Evolutionary conservation across 2,113 vertebrate species (phyloP).

Genomic region (Caracal caracal): DNA sequence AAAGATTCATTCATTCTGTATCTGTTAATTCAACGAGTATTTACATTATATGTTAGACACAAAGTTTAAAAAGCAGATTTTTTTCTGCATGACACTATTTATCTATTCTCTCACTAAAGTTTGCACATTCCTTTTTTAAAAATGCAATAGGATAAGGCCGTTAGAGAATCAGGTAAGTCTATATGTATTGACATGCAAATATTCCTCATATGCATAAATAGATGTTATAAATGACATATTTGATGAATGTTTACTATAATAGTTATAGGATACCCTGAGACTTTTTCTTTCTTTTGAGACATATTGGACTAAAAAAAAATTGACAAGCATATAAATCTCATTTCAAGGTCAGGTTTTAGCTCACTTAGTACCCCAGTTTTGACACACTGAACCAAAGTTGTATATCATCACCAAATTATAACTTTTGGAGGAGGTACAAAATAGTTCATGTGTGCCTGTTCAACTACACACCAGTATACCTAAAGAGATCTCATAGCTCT

Average conservation of each 20-base stretch:
- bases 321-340: background rate
- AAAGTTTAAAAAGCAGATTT: background rate
- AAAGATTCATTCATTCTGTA: background rate
- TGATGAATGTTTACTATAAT: background rate
- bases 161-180: background rate
- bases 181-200: background rate
- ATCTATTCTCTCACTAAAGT: background rate
- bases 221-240: background rate
- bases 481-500: background rate
- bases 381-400: background rate
- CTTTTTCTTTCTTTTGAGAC: slow-evolving; percentile 25
- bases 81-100: background rate
- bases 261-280: background rate
- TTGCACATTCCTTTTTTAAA: background rate
- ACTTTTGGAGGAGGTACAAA: background rate
- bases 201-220: background rate
- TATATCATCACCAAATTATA: background rate
- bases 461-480: accelerated
- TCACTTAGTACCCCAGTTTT: background rate
- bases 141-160: background rate
- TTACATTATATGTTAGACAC: background rate
- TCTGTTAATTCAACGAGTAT: background rate
- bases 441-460: background rate
- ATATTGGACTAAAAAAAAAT: background rate
- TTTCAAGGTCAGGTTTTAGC: background rate